A percentile compares a stretch with the other conserved stretches of the same genome.
Conservation (phyloP, 2,113 vertebrate genomes). For the Sturnus vulgaris region DNA sequence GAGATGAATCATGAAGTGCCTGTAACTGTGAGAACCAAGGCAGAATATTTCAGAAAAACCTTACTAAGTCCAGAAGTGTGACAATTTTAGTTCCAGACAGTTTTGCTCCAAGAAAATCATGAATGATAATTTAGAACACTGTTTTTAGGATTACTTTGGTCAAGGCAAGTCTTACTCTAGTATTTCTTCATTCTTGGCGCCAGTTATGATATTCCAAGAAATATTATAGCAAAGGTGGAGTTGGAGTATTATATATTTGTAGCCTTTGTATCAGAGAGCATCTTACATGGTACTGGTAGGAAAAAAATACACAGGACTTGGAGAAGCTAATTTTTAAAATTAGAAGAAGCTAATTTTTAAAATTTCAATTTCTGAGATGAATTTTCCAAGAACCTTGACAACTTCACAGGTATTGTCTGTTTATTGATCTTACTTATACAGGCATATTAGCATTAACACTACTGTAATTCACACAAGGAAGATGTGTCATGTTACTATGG, state of each 20-base stretch:
- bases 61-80: background rate
- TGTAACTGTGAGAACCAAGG: background rate
- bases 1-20: background rate
- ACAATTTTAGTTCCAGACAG: background rate
- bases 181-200: background rate
- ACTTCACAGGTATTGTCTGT: background rate
- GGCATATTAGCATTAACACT: background rate
- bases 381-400: background rate
- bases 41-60: background rate
- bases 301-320: background rate
- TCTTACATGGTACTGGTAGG: background rate
- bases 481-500: fast-evolving
- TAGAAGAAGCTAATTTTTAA: background rate
- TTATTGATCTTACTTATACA: background rate
- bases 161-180: background rate
- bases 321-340: background rate
- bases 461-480: background rate
- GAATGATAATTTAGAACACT: background rate
- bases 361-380: background rate
- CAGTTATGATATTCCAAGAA: background rate
- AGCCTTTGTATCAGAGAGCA: background rate
- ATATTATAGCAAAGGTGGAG: background rate
- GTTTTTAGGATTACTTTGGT: background rate
- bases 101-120: background rate
- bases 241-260: background rate